Conservation (phyloP, 2,113 vertebrate genomes). For the Pyxicephalus adspersus region DNA sequence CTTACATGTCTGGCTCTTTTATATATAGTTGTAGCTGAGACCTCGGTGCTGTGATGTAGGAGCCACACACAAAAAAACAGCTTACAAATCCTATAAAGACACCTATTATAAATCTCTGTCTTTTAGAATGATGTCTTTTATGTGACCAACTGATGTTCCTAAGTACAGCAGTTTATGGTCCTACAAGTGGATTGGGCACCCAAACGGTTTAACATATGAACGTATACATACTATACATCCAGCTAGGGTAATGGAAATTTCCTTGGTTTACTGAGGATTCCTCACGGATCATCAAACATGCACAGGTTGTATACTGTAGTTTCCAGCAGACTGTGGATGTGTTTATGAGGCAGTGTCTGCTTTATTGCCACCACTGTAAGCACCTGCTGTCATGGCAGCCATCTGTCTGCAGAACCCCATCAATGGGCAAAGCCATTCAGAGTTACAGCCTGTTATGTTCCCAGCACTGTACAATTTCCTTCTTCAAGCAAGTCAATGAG, state of each 20-base stretch:
- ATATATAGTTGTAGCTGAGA: too few relatives aligned
- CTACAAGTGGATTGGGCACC: too few relatives aligned
- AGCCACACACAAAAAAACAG: too few relatives aligned
- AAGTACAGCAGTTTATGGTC: too few relatives aligned
- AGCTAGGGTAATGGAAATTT: background rate
- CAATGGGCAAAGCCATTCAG: background rate
- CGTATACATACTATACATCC: too few relatives aligned
- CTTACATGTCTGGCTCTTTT: too few relatives aligned
- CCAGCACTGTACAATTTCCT: background rate
- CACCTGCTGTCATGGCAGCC: conserved; percentile 16
- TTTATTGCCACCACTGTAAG: conserved; percentile 14
- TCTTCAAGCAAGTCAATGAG: background rate
- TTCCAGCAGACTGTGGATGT: conserved; percentile 5
- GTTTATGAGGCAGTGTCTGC: conserved; percentile 1
- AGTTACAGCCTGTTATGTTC: background rate
- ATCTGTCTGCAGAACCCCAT: background rate
- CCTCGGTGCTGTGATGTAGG: too few relatives aligned
- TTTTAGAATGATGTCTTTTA: too few relatives aligned
- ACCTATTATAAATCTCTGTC: too few relatives aligned
- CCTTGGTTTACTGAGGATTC: background rate
- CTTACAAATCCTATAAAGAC: too few relatives aligned
- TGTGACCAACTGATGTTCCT: too few relatives aligned
- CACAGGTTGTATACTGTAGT: background rate
- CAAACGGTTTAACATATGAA: too few relatives aligned
- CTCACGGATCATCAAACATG: background rate